These are phyloP conservation scores for Tauraco erythrolophus DNA, from an alignment of 2,113 vertebrate species.

Conservation along the genomic window DNA sequence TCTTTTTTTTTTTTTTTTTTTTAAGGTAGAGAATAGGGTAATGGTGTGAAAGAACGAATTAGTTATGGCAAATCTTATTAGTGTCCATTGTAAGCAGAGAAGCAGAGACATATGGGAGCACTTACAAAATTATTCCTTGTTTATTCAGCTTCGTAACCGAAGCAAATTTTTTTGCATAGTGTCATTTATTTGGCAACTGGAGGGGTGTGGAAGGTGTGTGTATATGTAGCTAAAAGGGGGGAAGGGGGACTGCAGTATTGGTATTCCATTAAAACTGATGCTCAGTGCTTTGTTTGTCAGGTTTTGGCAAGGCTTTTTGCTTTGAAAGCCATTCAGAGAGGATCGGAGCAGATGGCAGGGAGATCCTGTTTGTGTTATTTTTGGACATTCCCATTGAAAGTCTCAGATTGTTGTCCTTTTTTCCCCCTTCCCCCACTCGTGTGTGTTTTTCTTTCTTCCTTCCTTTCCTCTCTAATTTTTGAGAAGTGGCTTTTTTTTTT, in stretches of 20 bases:
- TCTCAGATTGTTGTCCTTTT: slow-evolving; percentile 57
- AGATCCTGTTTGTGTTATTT: slow-evolving; percentile 68
- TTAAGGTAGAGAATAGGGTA: slow-evolving; percentile 39
- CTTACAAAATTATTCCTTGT: slow-evolving; percentile 76
- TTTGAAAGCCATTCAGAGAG: slow-evolving; percentile 67
- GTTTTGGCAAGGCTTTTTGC: slow-evolving; percentile 60
- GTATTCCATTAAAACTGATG: slow-evolving; percentile 60
- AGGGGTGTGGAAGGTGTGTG: slow-evolving; percentile 62
- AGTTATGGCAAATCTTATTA: slow-evolving; percentile 82
- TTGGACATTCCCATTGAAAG: slow-evolving; percentile 47
- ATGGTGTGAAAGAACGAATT: slow-evolving; percentile 78
- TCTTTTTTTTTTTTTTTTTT: not conserved
- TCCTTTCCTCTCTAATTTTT: not conserved
- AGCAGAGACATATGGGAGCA: slow-evolving; percentile 74
- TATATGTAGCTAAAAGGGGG: not conserved
- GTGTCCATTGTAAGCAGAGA: slow-evolving; percentile 73
- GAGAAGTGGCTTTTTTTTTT: not conserved
- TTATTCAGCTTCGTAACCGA: slow-evolving; percentile 72
- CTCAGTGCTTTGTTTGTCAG: slow-evolving; percentile 51
- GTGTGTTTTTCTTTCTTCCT: slow-evolving; percentile 41
- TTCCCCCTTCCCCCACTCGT: not conserved
- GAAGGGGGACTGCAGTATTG: not conserved
- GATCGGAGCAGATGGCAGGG: slow-evolving; percentile 45
- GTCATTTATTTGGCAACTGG: slow-evolving; percentile 74
- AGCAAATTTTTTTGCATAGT: slow-evolving; percentile 76